Percentiles rank a stretch among this genome's conserved stretches.
These are phyloP conservation scores for Myopa tessellatipennis DNA, from an alignment of 2,888 invertebrate genomes.

Conservation along the genomic window DNA sequence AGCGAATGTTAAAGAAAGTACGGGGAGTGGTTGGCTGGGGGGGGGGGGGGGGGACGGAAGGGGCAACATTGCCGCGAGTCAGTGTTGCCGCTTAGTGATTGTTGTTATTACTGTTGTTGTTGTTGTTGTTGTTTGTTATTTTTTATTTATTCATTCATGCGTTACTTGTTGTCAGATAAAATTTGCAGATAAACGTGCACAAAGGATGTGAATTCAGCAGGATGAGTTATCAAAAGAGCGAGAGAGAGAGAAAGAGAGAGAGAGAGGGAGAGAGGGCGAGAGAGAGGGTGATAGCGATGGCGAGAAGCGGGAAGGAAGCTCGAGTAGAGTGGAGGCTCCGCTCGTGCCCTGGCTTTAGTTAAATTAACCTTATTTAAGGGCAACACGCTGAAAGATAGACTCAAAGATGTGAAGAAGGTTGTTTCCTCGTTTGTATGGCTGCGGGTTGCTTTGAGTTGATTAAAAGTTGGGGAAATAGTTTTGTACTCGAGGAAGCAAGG, in stretches of 20 bases:
- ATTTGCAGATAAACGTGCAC: conserved; percentile 49
- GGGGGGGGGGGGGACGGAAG: background rate
- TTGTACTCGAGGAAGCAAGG: conserved; percentile 19
- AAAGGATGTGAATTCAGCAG: conserved; percentile 51
- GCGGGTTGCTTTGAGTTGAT: conserved; percentile 17
- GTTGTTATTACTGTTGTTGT: conserved; percentile 7
- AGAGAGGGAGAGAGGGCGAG: background rate
- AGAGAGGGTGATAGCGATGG: background rate
- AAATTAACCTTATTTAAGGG: background rate
- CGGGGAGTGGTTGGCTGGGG: no score
- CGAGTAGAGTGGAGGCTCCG: background rate
- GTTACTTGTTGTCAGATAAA: conserved; percentile 55
- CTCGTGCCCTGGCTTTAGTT: background rate
- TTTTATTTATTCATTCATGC: conserved; percentile 58
- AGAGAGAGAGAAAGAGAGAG: background rate
- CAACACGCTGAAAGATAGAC: background rate
- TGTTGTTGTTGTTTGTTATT: conserved; percentile 44
- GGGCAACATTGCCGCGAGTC: conserved; percentile 8
- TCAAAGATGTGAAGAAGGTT: no score
- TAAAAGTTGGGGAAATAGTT: conserved; percentile 33
- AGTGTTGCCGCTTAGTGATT: conserved; percentile 19
- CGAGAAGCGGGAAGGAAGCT: background rate
- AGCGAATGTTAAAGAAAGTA: conserved; percentile 10
- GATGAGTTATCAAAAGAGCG: conserved; percentile 42
- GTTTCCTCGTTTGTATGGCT: background rate